A percentile compares a stretch with the other conserved stretches of the same genome.
These are phyloP conservation scores for Cassiopea andromeda DNA, from an alignment of 30 jellyfish, hydroid and myxozoan species.

Conservation along the genomic window DNA sequence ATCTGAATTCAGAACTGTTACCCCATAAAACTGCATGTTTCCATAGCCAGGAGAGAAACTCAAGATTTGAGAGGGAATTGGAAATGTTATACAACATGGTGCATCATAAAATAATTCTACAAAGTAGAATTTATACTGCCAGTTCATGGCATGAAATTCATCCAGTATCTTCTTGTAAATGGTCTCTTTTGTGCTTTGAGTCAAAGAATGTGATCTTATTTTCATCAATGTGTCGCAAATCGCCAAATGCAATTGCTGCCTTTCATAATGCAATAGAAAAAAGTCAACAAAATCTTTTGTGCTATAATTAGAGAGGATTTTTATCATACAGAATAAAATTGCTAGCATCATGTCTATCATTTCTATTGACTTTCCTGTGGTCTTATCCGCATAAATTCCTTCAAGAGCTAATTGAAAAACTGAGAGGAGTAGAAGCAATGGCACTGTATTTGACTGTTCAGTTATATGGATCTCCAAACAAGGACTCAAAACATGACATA, in stretches of 20 bases:
- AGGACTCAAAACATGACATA: not conserved
- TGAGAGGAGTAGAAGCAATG: not conserved
- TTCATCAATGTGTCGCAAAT: not conserved
- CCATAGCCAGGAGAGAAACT: not conserved
- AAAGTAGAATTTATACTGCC: constrained; percentile 2
- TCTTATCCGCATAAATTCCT: not conserved
- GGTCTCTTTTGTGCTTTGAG: not conserved
- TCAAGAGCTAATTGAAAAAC: not conserved
- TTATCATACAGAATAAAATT: not conserved
- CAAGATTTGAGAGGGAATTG: not conserved
- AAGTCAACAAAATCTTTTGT: not conserved
- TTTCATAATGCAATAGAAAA: not conserved
- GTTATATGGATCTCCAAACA: not conserved
- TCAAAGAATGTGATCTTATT: not conserved
- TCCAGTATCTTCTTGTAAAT: not conserved
- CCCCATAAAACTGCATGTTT: not conserved
- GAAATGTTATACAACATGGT: not conserved
- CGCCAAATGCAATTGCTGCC: not conserved
- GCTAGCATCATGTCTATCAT: not conserved
- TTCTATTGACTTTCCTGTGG: not conserved
- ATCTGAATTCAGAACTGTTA: not conserved
- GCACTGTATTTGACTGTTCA: not conserved
- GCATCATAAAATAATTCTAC: not conserved
- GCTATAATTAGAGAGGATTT: not conserved
- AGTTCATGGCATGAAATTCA: not conserved